Conservation (phyloP, 30 jellyfish, hydroid and myxozoan genomes). For the Hydractinia symbiolongicarpus region DNA sequence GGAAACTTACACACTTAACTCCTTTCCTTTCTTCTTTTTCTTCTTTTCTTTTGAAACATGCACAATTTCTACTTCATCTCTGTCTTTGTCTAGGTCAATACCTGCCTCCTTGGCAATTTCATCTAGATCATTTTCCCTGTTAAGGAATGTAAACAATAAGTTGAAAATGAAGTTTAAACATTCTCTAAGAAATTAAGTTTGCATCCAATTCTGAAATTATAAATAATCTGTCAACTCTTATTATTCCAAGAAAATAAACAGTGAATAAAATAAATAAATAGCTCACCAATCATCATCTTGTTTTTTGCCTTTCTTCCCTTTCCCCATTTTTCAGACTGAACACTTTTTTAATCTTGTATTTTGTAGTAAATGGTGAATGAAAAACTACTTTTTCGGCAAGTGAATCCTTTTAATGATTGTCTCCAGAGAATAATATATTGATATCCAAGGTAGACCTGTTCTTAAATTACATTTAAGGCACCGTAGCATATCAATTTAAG, state of each 20-base stretch:
- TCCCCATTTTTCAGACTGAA: constrained; percentile 40
- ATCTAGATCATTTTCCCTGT: constrained; percentile 81
- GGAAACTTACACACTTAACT: too few relatives aligned
- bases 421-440: neutral
- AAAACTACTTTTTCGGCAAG: neutral
- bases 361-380: too few relatives aligned
- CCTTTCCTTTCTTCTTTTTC: constrained; percentile 56
- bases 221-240: too few relatives aligned
- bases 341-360: neutral
- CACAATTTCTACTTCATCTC: constrained; percentile 21
- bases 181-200: neutral
- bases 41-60: constrained; percentile 49
- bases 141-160: neutral
- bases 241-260: neutral
- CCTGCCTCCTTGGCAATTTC: constrained; percentile 90
- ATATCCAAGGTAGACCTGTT: constrained; percentile 15
- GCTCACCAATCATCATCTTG: constrained; percentile 57
- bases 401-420: constrained; percentile 11
- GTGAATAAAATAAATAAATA: neutral
- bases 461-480: constrained; percentile 4
- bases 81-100: constrained; percentile 38
- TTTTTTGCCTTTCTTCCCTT: constrained; percentile 54
- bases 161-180: neutral
- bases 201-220: neutral
- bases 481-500: constrained; percentile 11